Percentiles rank a stretch among this genome's conserved stretches.
Conservation (phyloP, 2,888 invertebrate species). For the Podotricha telesiphe region DNA sequence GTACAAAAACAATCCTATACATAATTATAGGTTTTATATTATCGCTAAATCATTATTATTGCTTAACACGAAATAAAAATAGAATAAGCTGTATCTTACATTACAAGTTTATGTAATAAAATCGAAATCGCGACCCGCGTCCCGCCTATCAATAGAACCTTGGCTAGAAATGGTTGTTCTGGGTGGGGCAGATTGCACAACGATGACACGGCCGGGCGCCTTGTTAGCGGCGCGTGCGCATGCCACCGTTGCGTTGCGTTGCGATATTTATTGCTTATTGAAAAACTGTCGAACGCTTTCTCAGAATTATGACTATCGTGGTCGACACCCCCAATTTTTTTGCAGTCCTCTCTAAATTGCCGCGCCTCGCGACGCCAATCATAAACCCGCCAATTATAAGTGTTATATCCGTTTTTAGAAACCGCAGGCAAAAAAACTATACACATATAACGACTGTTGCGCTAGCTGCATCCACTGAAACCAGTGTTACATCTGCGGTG, state of each 20-base stretch:
- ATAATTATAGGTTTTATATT: neutral
- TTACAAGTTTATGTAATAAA: neutral
- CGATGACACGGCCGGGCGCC: conserved; percentile 75
- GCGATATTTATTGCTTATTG: conserved; percentile 83
- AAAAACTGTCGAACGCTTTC: conserved; percentile 75
- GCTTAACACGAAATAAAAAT: neutral
- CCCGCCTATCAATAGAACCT: conserved; percentile 49
- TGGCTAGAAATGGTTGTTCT: conserved; percentile 61
- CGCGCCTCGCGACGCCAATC: conserved; percentile 48
- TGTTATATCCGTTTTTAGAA: conserved; percentile 30
- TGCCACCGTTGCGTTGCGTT: conserved; percentile 74
- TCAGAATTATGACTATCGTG: conserved; percentile 64
- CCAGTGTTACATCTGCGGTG: conserved; percentile 34
- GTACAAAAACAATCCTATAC: neutral
- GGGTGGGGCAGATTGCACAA: conserved; percentile 81
- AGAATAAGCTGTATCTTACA: neutral
- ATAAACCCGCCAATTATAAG: conserved; percentile 46
- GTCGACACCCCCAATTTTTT: conserved; percentile 51
- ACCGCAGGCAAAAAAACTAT: conserved; percentile 38
- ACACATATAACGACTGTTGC: conserved; percentile 36
- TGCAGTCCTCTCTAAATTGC: conserved; percentile 39
- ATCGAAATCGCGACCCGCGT: conserved; percentile 27
- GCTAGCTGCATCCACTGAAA: conserved; percentile 33
- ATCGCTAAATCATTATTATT: neutral
- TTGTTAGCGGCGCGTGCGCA: conserved; percentile 79